phyloP scores from a whole-genome alignment of 2,113 vertebrate genomes.

The Anolis carolinensis region DNA sequence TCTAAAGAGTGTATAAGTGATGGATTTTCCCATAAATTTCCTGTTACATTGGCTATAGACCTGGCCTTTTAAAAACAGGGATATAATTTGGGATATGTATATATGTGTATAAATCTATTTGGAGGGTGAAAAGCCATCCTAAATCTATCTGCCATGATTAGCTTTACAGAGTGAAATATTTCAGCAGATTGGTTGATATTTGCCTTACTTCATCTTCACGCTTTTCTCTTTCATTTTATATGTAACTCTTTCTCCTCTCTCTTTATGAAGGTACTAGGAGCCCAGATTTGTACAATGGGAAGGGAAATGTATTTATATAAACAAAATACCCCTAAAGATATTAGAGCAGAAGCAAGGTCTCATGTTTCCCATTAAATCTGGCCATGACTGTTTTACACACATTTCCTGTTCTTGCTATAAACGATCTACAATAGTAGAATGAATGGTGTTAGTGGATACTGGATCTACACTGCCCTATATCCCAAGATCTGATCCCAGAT shows the following conservation, averaged over 20 bases:
- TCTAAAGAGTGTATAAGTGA: slow-evolving; percentile 15
- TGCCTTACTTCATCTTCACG: not conserved
- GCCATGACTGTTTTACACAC: not conserved
- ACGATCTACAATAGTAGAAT: not conserved
- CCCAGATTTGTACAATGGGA: not conserved
- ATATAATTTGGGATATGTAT: not conserved
- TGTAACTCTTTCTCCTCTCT: no score
- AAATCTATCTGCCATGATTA: slow-evolving; percentile 16
- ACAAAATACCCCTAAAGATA: not conserved
- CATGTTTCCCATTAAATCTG: not conserved
- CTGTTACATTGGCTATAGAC: not conserved
- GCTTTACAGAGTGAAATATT: not conserved
- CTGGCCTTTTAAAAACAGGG: slow-evolving; percentile 20
- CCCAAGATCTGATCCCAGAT: no score
- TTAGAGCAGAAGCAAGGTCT: not conserved
- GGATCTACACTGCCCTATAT: no score
- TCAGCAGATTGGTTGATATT: slow-evolving; percentile 26
- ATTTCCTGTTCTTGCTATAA: not conserved
- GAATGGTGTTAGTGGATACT: no score
- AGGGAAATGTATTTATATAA: not conserved
- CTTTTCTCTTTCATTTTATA: no score
- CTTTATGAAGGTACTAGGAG: not conserved
- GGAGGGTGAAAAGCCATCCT: not conserved
- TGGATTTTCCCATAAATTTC: not conserved
- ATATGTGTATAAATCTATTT: not conserved